Conservation (phyloP, 2,113 vertebrate genomes). For the Mormyrus iriodes region DNA sequence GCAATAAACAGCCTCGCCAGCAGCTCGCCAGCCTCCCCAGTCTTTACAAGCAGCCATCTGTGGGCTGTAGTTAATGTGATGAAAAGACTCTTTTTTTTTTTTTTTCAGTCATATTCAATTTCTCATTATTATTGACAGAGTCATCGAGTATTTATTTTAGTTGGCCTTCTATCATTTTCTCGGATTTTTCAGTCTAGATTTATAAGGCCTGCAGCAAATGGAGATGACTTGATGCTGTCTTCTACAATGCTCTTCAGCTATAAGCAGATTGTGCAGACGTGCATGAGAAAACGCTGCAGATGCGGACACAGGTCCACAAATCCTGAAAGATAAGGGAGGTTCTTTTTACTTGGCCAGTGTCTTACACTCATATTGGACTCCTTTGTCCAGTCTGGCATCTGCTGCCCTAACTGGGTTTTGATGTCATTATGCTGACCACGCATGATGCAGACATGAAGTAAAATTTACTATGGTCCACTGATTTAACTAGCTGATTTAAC, state of each 20-base stretch:
- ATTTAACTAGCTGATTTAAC: neutral
- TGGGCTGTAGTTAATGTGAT: neutral
- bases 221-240: neutral
- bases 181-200: neutral
- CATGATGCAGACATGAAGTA: neutral
- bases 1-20: neutral
- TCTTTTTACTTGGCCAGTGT: neutral
- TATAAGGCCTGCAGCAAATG: neutral
- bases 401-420: neutral
- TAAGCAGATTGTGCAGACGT: neutral
- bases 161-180: neutral
- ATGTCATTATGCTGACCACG: too few species aligned
- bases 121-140: neutral
- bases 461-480: neutral
- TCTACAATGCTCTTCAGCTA: neutral
- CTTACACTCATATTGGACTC: neutral
- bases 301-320: neutral
- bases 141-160: neutral
- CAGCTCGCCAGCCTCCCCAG: neutral
- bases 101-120: neutral
- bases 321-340: neutral
- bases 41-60: neutral
- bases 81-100: neutral
- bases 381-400: neutral
- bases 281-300: neutral